These are phyloP conservation scores for Gibbula magus DNA, from an alignment of 2,888 invertebrate species.

Conservation along the genomic window DNA sequence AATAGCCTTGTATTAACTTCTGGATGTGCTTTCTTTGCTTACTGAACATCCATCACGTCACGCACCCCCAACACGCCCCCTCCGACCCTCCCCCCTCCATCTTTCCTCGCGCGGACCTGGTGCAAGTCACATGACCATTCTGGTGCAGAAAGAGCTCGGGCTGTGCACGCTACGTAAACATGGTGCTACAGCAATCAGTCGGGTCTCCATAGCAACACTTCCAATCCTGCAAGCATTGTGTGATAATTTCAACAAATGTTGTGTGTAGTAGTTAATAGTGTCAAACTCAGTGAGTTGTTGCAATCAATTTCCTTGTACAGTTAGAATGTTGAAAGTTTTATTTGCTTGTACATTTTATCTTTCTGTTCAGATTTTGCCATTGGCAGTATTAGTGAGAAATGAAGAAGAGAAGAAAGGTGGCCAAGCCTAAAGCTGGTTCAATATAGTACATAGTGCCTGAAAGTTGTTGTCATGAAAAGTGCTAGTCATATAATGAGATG, in stretches of 20 bases:
- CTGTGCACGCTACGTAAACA: neutral
- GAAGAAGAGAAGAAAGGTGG: neutral
- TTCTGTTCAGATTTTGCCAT: slow-evolving; percentile 6
- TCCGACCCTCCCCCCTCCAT: slow-evolving; percentile 9
- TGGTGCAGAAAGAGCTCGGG: neutral
- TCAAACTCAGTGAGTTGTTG: slow-evolving; percentile 2
- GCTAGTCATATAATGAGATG: slow-evolving; percentile 5
- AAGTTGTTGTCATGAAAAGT: slow-evolving; percentile 16
- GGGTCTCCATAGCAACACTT: slow-evolving; percentile 20
- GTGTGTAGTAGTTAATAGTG: slow-evolving; percentile 10
- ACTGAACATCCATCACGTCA: neutral
- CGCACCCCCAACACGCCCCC: neutral
- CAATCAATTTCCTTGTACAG: slow-evolving; percentile 16
- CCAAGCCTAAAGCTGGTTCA: neutral
- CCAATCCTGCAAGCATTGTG: slow-evolving; percentile 17
- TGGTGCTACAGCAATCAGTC: slow-evolving; percentile 21
- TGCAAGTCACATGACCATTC: slow-evolving; percentile 16
- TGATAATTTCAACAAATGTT: slow-evolving; percentile 24
- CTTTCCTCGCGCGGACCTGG: slow-evolving; percentile 12
- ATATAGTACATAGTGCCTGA: slow-evolving; percentile 7
- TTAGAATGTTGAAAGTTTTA: slow-evolving; percentile 15
- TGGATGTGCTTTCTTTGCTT: slow-evolving; percentile 24
- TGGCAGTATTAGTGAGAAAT: slow-evolving; percentile 12
- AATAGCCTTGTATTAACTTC: slow-evolving; percentile 26
- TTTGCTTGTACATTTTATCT: slow-evolving; percentile 17